Conservation (phyloP, 2,888 invertebrate genomes). For the Tetranychus truncatus region DNA sequence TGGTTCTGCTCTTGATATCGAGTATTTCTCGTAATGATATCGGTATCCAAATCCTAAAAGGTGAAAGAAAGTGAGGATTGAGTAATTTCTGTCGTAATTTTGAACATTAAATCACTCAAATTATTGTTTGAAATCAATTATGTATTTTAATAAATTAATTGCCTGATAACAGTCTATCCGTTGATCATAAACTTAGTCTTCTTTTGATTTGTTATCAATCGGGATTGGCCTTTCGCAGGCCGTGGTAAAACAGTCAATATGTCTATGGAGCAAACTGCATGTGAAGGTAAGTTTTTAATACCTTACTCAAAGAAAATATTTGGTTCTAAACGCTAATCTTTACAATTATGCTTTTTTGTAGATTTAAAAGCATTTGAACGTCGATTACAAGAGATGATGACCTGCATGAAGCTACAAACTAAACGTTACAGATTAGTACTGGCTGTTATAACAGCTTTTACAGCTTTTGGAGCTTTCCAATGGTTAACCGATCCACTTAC, state of each 20-base stretch:
- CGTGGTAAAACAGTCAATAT: slow-evolving; percentile 33
- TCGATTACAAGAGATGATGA: slow-evolving; percentile 86
- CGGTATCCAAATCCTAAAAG: too few species aligned
- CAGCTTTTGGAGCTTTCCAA: slow-evolving; percentile 82
- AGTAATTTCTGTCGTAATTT: too few species aligned
- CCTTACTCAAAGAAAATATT: background rate
- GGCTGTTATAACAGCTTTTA: slow-evolving; percentile 65
- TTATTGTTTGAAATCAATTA: too few species aligned
- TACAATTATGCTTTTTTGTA: slow-evolving; percentile 33
- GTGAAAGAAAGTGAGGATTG: too few species aligned
- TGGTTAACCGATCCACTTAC: slow-evolving; percentile 41
- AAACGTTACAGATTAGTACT: slow-evolving; percentile 85
- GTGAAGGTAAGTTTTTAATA: slow-evolving; percentile 50
- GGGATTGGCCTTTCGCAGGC: too few species aligned
- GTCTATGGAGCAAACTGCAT: slow-evolving; percentile 72
- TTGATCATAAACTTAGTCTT: too few species aligned
- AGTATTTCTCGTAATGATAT: too few species aligned
- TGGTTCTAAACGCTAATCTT: slow-evolving; percentile 29
- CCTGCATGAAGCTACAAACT: slow-evolving; percentile 81
- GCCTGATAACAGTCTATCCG: too few species aligned
- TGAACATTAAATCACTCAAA: too few species aligned
- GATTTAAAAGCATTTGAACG: slow-evolving; percentile 96
- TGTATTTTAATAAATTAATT: too few species aligned
- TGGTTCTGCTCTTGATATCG: too few species aligned
- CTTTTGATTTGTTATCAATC: too few species aligned